Conservation (phyloP, 1,140 invertebrate species). For the Trichoplusia ni region DNA sequence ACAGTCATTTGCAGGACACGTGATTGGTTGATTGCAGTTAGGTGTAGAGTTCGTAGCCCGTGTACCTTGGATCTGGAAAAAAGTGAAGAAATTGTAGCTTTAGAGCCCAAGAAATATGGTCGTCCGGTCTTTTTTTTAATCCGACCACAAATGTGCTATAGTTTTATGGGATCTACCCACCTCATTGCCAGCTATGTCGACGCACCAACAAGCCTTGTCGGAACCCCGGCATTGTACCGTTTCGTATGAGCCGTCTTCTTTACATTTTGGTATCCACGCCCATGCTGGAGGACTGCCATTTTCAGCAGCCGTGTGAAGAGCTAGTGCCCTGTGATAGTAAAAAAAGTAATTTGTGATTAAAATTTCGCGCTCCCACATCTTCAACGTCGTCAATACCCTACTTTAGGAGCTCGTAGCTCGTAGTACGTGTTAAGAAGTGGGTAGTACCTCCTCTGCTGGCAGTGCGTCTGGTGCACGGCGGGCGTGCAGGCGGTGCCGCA, state of each 20-base stretch:
- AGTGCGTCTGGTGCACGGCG: conserved; percentile 88
- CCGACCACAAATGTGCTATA: background rate
- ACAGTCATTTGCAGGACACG: conserved; percentile 85
- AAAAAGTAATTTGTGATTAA: background rate
- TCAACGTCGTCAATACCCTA: no score
- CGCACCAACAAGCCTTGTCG: conserved; percentile 93
- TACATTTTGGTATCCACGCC: conserved; percentile 91
- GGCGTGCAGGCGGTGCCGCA: conserved; percentile 91
- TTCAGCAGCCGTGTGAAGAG: conserved; percentile 89
- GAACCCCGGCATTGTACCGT: conserved; percentile 90
- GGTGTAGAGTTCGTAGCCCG: conserved; percentile 61
- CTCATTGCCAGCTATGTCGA: conserved; percentile 91
- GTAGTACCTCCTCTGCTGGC: conserved; percentile 84
- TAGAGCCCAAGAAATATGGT: no score
- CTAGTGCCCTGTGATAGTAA: conserved; percentile 55
- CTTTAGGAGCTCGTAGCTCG: background rate
- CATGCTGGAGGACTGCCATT: conserved; percentile 87
- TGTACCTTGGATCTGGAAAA: conserved; percentile 59
- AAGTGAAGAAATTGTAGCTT: no score
- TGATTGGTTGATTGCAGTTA: conserved; percentile 74
- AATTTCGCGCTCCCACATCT: no score
- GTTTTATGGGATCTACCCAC: no score
- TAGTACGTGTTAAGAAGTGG: background rate
- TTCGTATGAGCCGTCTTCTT: conserved; percentile 88
- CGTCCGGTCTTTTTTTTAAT: background rate